A percentile compares a stretch with the other conserved stretches of the same genome.
Conservation (phyloP, 2,113 vertebrate genomes). For the Leptocoma aspasia region DNA sequence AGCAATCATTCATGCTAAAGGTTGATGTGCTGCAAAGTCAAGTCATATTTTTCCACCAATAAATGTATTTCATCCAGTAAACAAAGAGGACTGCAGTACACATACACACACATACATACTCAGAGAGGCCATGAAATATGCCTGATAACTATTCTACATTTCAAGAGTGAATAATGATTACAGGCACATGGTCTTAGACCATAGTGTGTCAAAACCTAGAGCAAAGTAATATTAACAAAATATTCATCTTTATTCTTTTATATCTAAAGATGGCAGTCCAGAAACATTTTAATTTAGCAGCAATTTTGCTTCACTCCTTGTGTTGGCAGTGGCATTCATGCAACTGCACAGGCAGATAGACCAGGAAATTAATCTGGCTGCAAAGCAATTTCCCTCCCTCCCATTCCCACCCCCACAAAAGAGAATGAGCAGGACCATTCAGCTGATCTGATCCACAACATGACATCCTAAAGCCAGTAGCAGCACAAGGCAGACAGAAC, state of each 20-base stretch:
- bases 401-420: not conserved
- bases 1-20: not conserved
- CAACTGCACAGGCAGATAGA: not conserved
- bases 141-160: not conserved
- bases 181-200: not conserved
- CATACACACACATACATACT: not conserved
- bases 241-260: conserved; percentile 8
- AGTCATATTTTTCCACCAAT: not conserved
- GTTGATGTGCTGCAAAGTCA: not conserved
- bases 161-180: not conserved
- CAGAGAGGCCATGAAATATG: not conserved
- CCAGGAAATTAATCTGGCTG: conserved; percentile 41
- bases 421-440: not conserved
- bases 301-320: not conserved
- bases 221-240: conserved; percentile 3
- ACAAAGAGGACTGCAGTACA: not conserved
- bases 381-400: conserved; percentile 14
- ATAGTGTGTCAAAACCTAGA: not conserved
- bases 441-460: not conserved
- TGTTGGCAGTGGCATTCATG: not conserved
- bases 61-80: not conserved
- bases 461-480: not conserved
- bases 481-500: not conserved
- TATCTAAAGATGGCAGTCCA: conserved; percentile 7
- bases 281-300: conserved; percentile 23